These are phyloP conservation scores for Hyposmocoma kahamanoa DNA, from an alignment of 1,140 invertebrate species.

Conservation along the genomic window DNA sequence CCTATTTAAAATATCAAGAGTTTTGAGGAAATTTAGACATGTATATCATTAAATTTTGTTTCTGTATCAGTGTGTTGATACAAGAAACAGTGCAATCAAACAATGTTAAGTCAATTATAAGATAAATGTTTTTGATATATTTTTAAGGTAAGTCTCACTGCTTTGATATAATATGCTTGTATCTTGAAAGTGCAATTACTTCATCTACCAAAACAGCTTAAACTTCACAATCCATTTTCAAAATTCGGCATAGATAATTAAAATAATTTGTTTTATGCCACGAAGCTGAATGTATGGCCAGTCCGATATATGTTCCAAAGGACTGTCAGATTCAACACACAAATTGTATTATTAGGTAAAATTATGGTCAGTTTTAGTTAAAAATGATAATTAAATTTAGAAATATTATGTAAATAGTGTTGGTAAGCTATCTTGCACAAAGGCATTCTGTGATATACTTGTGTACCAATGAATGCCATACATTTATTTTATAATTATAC, in stretches of 20 bases:
- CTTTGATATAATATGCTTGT: slow-evolving; percentile 40
- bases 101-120: slow-evolving; percentile 53
- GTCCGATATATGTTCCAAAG: slow-evolving; percentile 25
- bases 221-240: slow-evolving; percentile 48
- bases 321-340: slow-evolving; percentile 12
- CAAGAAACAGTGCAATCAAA: too few relatives aligned
- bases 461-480: slow-evolving; percentile 40
- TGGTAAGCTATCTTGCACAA: background rate
- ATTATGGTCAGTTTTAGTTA: background rate
- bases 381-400: background rate
- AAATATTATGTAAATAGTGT: background rate
- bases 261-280: background rate
- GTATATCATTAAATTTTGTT: too few relatives aligned
- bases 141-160: slow-evolving; percentile 28
- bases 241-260: slow-evolving; percentile 6
- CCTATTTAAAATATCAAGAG: too few relatives aligned
- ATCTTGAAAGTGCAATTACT: slow-evolving; percentile 48
- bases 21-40: too few relatives aligned
- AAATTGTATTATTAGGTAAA: background rate
- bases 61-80: too few relatives aligned
- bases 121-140: slow-evolving; percentile 42
- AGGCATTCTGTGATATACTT: slow-evolving; percentile 41
- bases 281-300: too few relatives aligned
- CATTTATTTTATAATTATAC: background rate
- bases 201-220: too few relatives aligned